Conservation (phyloP, 2,888 invertebrate species). For the Sialis lutaria region DNA sequence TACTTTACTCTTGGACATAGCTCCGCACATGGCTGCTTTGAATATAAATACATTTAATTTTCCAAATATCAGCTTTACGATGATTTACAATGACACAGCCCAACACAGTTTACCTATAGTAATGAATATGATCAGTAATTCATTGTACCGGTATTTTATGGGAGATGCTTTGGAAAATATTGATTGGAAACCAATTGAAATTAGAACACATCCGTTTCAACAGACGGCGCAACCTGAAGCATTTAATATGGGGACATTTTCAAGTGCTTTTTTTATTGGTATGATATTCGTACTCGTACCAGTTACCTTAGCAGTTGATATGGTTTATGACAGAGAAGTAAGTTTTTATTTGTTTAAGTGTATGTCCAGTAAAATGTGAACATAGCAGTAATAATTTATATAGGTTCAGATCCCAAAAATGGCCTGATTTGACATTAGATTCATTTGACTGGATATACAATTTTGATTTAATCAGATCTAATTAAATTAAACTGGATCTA, state of each 20-base stretch:
- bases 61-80: slow-evolving; percentile 37
- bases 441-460: no score
- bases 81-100: slow-evolving; percentile 62
- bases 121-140: slow-evolving; percentile 52
- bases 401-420: not conserved
- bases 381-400: not conserved
- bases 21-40: slow-evolving; percentile 48
- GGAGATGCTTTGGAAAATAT: not conserved
- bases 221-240: slow-evolving; percentile 56
- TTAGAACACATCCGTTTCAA: slow-evolving; percentile 51
- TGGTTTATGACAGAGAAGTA: slow-evolving; percentile 73
- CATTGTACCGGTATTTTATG: slow-evolving; percentile 32
- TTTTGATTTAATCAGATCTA: no score
- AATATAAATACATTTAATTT: slow-evolving; percentile 36
- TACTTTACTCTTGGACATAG: slow-evolving; percentile 38
- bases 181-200: slow-evolving; percentile 39
- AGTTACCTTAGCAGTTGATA: slow-evolving; percentile 58
- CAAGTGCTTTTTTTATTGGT: slow-evolving; percentile 60
- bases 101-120: slow-evolving; percentile 63
- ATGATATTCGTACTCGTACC: slow-evolving; percentile 67
- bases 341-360: slow-evolving; percentile 10
- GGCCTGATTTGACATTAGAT: no score
- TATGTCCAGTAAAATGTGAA: not conserved
- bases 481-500: no score
- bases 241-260: slow-evolving; percentile 52